phyloP scores from a whole-genome alignment of 2,113 vertebrate genomes.

The Gyps fulvus region DNA sequence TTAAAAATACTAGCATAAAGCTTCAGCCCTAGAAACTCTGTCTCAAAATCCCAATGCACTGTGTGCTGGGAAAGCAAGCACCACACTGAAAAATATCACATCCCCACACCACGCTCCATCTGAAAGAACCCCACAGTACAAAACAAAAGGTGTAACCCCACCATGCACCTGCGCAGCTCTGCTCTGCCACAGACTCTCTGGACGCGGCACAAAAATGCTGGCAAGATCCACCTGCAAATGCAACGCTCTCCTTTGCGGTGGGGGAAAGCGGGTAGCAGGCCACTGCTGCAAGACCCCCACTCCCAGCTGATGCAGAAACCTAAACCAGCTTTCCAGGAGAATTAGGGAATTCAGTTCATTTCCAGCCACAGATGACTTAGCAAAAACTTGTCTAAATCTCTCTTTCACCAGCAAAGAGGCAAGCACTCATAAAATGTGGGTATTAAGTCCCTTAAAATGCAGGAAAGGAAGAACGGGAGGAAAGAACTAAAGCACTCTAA shows the following conservation, averaged over 20 bases:
- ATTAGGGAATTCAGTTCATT: background rate
- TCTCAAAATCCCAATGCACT: background rate
- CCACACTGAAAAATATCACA: background rate
- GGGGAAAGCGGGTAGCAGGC: background rate
- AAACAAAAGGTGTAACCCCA: background rate
- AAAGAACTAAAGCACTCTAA: background rate
- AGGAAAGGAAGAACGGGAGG: background rate
- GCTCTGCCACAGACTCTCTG: background rate
- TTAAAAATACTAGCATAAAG: background rate
- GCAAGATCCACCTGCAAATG: background rate
- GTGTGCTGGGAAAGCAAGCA: background rate
- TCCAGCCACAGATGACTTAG: background rate
- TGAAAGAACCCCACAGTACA: background rate
- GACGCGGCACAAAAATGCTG: background rate
- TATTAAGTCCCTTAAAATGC: background rate
- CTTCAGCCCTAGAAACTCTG: background rate
- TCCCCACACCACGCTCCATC: background rate
- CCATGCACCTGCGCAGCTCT: fast-evolving
- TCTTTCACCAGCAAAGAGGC: background rate
- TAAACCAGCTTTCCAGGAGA: background rate
- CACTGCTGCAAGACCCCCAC: background rate
- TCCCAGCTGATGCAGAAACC: background rate
- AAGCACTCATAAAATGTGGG: background rate
- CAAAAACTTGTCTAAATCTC: background rate
- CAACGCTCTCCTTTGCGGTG: fast-evolving